Conservation (phyloP, 2,888 invertebrate species). For the Salpingus planirostris region DNA sequence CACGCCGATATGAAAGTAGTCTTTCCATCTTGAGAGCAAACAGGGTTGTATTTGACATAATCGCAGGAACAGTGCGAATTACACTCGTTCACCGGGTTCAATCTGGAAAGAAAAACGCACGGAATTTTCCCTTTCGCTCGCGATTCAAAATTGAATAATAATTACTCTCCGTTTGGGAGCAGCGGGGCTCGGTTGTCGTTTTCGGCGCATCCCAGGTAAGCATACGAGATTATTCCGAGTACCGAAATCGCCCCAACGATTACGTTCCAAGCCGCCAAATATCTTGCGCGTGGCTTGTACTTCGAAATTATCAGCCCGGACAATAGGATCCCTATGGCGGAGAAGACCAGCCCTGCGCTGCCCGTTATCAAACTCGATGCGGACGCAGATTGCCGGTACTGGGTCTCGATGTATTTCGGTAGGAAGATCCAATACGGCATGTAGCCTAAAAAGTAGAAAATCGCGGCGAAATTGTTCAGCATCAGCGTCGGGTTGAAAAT, state of each 20-base stretch:
- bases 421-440: conserved; percentile 73
- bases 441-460: conserved; percentile 63
- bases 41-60: conserved; percentile 63
- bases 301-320: conserved; percentile 58
- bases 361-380: conserved; percentile 68
- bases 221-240: conserved; percentile 54
- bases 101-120: conserved; percentile 23
- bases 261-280: conserved; percentile 62
- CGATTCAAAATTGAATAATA: conserved; percentile 5
- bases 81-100: conserved; percentile 46
- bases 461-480: conserved; percentile 63
- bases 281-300: conserved; percentile 56
- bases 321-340: conserved; percentile 58
- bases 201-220: conserved; percentile 57
- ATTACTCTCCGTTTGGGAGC: conserved; percentile 38
- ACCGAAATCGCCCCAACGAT: conserved; percentile 55
- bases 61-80: conserved; percentile 60
- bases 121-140: not conserved
- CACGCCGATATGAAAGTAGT: conserved; percentile 70
- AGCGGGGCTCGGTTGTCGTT: conserved; percentile 47
- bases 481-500: conserved; percentile 58
- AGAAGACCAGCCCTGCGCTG: conserved; percentile 59
- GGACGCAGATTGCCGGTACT: conserved; percentile 68
- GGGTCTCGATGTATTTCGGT: conserved; percentile 76
- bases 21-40: conserved; percentile 54